Percentiles rank a stretch among this genome's conserved stretches.
phyloP scores from a whole-genome alignment of 2,113 vertebrate genomes.

The Prionailurus viverrinus region DNA sequence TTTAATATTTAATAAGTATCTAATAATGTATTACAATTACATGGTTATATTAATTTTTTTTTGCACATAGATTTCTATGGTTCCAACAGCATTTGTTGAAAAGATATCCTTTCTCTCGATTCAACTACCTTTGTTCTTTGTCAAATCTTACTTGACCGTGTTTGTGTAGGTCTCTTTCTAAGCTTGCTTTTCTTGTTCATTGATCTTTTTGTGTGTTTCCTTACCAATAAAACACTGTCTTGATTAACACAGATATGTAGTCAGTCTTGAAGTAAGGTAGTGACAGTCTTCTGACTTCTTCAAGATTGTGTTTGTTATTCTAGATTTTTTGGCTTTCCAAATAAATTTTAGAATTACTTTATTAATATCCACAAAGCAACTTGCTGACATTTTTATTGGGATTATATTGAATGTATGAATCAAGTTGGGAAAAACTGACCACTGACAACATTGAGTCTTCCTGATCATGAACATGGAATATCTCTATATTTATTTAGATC shows the following conservation, averaged over 20 bases:
- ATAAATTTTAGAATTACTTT: conserved; percentile 6
- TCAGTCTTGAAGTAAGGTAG: neutral
- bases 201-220: neutral
- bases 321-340: neutral
- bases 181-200: neutral
- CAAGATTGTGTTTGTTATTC: neutral
- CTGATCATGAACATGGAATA: neutral
- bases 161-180: neutral
- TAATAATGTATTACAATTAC: neutral
- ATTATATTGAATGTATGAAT: neutral
- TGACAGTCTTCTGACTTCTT: neutral
- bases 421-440: neutral
- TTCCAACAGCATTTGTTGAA: neutral
- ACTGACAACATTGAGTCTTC: neutral
- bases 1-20: neutral
- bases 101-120: neutral
- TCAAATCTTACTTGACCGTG: neutral
- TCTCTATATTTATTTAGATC: neutral
- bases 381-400: neutral
- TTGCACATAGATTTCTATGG: neutral
- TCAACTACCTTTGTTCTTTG: neutral
- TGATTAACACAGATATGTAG: neutral
- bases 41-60: neutral
- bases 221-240: neutral
- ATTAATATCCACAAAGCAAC: neutral